Conservation (phyloP, 1,140 invertebrate species). For the Belonocnema kinseyi region DNA sequence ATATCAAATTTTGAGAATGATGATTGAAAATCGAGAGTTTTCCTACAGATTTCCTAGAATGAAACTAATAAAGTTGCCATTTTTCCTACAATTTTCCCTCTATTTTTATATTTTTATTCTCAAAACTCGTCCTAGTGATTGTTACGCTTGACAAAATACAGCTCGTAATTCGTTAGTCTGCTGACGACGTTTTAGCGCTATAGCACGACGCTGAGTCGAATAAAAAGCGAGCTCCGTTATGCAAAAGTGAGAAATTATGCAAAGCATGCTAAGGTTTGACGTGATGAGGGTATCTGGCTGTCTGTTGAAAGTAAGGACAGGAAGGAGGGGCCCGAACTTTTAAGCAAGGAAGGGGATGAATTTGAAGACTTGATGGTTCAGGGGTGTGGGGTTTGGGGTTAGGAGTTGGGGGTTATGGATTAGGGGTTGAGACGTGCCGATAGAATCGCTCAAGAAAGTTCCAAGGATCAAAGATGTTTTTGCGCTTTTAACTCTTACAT, state of each 20-base stretch:
- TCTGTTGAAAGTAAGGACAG: constrained; percentile 20
- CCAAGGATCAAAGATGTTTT: neutral
- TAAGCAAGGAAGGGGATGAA: neutral
- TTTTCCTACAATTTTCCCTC: neutral
- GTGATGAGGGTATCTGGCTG: constrained; percentile 40
- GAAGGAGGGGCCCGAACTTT: constrained; percentile 27
- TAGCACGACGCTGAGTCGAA: constrained; percentile 18
- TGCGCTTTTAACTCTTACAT: neutral
- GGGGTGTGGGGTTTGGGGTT: neutral
- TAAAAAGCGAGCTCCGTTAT: constrained; percentile 49
- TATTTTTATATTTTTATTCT: neutral
- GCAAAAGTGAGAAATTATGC: constrained; percentile 65
- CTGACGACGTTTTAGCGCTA: constrained; percentile 48
- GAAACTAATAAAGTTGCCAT: neutral
- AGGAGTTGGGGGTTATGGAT: neutral
- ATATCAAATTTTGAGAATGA: no score
- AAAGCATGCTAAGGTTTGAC: constrained; percentile 62
- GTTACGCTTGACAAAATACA: constrained; percentile 48
- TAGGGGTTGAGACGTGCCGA: constrained; percentile 1
- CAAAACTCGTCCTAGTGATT: constrained; percentile 44
- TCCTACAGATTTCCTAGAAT: neutral
- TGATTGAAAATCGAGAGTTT: no score
- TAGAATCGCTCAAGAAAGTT: neutral
- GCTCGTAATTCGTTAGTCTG: constrained; percentile 52
- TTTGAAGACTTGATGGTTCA: neutral